A percentile compares a stretch with the other conserved stretches of the same genome.
These are phyloP conservation scores for Perithous albicinctus DNA, from an alignment of 2,888 invertebrate genomes.

Conservation along the genomic window DNA sequence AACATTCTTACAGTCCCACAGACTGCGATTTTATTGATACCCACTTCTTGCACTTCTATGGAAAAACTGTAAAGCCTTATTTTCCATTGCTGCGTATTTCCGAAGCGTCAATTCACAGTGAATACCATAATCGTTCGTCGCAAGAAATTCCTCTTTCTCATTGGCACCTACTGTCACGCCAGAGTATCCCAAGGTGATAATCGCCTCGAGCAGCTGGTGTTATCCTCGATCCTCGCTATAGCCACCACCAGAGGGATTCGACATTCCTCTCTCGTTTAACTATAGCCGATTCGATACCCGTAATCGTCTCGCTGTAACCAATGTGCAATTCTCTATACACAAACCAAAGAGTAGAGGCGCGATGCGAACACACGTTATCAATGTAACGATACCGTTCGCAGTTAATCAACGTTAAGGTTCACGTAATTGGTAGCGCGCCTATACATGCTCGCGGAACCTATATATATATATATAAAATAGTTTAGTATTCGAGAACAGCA, in stretches of 20 bases:
- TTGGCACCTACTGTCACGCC: constrained; percentile 2
- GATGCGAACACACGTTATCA: constrained; percentile 48
- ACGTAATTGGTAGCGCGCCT: constrained; percentile 33
- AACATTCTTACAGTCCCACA: neutral
- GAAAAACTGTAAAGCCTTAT: neutral
- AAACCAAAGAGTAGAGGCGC: constrained; percentile 23
- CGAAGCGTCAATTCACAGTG: neutral
- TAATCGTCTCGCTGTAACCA: constrained; percentile 30
- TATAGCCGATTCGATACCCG: constrained; percentile 35
- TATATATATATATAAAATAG: constrained; percentile 1
- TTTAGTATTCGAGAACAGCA: constrained; percentile 9
- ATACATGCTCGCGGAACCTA: neutral
- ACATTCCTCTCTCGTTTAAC: constrained; percentile 47
- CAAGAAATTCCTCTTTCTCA: neutral
- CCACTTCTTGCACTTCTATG: too few species aligned
- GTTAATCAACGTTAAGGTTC: constrained; percentile 58
- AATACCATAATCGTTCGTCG: neutral
- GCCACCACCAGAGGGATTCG: constrained; percentile 13
- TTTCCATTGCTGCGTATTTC: neutral
- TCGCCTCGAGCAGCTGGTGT: constrained; percentile 54
- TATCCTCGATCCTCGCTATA: constrained; percentile 31
- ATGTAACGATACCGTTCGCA: constrained; percentile 54
- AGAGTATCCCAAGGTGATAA: constrained; percentile 38
- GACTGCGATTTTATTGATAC: neutral
- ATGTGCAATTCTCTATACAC: constrained; percentile 43